phyloP scores from a whole-genome alignment of 2,888 invertebrate genomes.

The Pasiphila rectangulata region DNA sequence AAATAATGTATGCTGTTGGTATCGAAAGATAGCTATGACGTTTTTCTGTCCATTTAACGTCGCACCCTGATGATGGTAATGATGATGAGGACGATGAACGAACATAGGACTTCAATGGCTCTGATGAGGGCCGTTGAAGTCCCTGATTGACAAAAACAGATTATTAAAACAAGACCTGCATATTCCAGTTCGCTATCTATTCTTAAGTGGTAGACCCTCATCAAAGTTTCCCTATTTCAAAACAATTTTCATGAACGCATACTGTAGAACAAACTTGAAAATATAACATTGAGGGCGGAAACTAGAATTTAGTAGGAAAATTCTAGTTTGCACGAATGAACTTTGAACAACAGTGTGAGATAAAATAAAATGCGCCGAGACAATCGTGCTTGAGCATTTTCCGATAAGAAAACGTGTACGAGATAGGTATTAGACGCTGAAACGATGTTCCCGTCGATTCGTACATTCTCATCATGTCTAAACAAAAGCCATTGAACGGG shows the following conservation, averaged over 20 bases:
- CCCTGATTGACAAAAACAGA: neutral
- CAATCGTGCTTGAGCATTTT: slow-evolving; percentile 45
- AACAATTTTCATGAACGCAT: neutral
- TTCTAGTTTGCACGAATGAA: slow-evolving; percentile 14
- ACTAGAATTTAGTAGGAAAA: slow-evolving; percentile 4
- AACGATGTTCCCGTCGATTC: slow-evolving; percentile 57
- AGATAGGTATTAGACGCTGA: slow-evolving; percentile 47
- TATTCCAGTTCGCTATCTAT: neutral
- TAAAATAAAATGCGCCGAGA: slow-evolving; percentile 32
- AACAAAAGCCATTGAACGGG: slow-evolving; percentile 61
- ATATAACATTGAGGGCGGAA: neutral
- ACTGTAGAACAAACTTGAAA: slow-evolving; percentile 5
- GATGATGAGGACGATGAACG: too few species aligned
- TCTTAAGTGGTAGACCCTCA: neutral
- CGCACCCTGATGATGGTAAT: too few species aligned
- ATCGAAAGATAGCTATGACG: too few species aligned
- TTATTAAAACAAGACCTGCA: slow-evolving; percentile 3
- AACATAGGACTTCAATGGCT: too few species aligned
- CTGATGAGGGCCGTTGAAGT: too few species aligned
- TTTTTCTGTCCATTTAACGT: too few species aligned
- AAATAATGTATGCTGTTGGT: too few species aligned
- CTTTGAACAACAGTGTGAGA: slow-evolving; percentile 27
- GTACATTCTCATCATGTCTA: slow-evolving; percentile 64
- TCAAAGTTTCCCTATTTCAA: neutral
- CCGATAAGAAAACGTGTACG: slow-evolving; percentile 46